phyloP scores from a whole-genome alignment of 37 sponge, comb jelly and placozoan species.

The Dysidea cf. avara region DNA sequence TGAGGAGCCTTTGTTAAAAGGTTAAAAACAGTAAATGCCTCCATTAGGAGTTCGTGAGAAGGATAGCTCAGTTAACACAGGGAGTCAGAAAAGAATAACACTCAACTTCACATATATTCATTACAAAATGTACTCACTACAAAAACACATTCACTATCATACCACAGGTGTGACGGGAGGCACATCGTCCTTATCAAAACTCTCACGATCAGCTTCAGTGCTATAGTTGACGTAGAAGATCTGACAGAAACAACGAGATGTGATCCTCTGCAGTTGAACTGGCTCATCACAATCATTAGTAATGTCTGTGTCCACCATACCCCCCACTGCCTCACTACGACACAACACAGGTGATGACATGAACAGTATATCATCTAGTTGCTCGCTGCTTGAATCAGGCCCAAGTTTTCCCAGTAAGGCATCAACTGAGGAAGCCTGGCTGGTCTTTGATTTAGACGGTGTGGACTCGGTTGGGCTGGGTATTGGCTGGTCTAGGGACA shows the following conservation, averaged over 20 bases:
- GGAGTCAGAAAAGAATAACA: too few species aligned
- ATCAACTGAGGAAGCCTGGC: constrained; percentile 5
- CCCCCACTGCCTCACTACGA: constrained; percentile 76
- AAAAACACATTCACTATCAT: background rate
- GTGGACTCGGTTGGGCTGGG: background rate
- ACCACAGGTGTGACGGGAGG: constrained; percentile 6
- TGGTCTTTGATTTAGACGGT: background rate
- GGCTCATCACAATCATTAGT: background rate
- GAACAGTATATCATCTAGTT: background rate
- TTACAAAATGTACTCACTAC: too few species aligned
- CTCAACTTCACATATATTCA: too few species aligned
- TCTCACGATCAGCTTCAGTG: background rate
- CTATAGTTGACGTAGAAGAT: constrained; percentile 71
- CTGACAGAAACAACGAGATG: constrained; percentile 81
- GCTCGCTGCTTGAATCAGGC: constrained; percentile 1
- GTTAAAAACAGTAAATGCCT: too few species aligned
- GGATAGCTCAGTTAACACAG: too few species aligned
- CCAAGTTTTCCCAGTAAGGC: constrained; percentile 22
- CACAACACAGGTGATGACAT: constrained; percentile 5
- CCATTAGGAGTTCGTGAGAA: too few species aligned
- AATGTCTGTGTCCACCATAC: constrained; percentile 40
- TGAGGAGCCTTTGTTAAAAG: too few species aligned
- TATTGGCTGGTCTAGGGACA: background rate
- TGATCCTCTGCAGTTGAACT: constrained; percentile 74
- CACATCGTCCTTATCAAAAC: background rate